These are phyloP conservation scores for Thripadectes ignobilis DNA, from an alignment of 2,797 vertebrate genomes.

Conservation along the genomic window DNA sequence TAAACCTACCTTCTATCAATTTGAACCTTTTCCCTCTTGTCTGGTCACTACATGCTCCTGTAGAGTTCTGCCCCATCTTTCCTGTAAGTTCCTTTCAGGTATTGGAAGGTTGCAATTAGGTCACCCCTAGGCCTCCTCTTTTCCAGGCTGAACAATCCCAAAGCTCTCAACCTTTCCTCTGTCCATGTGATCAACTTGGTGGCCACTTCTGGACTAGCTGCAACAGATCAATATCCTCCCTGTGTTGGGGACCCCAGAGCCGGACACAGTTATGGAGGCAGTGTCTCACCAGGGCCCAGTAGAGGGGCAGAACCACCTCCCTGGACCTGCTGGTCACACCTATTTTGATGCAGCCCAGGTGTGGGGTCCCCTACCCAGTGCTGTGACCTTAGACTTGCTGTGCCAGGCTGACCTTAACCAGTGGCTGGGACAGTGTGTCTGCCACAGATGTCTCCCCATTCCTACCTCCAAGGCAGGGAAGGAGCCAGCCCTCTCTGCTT, in stretches of 20 bases:
- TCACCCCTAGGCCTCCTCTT: neutral
- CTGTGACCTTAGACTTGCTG: no score
- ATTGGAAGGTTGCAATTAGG: neutral
- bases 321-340: neutral
- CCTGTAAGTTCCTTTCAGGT: no score
- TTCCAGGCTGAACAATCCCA: neutral
- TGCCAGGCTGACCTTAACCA: rapidly evolving
- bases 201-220: neutral
- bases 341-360: neutral
- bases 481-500: no score
- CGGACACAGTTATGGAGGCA: rapidly evolving
- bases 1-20: neutral
- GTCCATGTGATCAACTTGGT: neutral
- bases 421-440: neutral
- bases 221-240: neutral
- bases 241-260: neutral
- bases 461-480: neutral
- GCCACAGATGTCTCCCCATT: neutral
- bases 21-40: neutral
- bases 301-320: neutral
- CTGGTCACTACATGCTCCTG: no score
- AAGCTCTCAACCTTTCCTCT: neutral
- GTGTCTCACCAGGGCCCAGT: neutral
- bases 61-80: no score
- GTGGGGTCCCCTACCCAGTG: neutral